phyloP scores from a whole-genome alignment of 2,888 invertebrate genomes.

The Dicyrtomina minuta region DNA sequence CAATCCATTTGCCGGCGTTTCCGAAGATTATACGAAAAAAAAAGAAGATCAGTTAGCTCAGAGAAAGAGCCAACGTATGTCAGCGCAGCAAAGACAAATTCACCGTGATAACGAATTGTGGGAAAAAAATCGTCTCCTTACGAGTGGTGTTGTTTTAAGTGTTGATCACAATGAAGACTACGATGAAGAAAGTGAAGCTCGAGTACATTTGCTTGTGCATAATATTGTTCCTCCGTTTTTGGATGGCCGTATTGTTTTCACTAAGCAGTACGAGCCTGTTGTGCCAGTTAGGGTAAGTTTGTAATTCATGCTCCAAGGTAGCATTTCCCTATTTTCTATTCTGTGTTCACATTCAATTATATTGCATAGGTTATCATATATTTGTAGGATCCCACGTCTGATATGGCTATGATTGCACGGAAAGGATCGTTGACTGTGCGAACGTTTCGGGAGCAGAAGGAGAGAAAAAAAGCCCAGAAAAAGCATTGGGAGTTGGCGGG shows the following conservation, averaged over 20 bases:
- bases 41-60: conserved; percentile 92
- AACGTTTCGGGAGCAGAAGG: conserved; percentile 91
- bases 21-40: conserved; percentile 87
- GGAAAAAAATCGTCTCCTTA: conserved; percentile 97
- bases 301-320: conserved; percentile 7
- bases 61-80: conserved; percentile 84
- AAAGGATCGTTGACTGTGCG: conserved; percentile 91
- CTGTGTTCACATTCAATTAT: no score
- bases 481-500: conserved; percentile 99
- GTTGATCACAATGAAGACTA: conserved; percentile 87
- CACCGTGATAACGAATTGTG: conserved; percentile 89
- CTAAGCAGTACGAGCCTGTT: conserved; percentile 98
- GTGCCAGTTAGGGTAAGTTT: conserved; percentile 74
- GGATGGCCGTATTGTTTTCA: conserved; percentile 97
- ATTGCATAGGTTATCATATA: no score
- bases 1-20: conserved; percentile 86
- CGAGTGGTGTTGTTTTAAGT: conserved; percentile 88
- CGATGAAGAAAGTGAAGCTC: conserved; percentile 91
- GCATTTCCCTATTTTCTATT: no score
- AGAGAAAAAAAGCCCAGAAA: conserved; percentile 92
- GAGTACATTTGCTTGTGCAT: conserved; percentile 94
- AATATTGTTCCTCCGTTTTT: conserved; percentile 98
- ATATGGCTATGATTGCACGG: conserved; percentile 93
- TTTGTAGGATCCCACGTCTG: conserved; percentile 82
- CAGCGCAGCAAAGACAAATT: conserved; percentile 93